Conservation (phyloP, 2,113 vertebrate species). For the Alethe castanea region DNA sequence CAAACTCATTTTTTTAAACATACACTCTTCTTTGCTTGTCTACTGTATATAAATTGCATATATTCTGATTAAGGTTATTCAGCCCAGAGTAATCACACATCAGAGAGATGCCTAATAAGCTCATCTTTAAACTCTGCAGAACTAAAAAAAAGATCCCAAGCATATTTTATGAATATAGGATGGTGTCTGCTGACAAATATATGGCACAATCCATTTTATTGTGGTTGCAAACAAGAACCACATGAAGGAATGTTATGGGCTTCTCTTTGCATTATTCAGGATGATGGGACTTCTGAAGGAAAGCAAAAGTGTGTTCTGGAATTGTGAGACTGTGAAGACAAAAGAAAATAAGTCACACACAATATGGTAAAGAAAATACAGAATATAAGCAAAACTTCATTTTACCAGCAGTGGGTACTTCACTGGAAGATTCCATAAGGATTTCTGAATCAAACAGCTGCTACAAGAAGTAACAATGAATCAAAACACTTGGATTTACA, state of each 20-base stretch:
- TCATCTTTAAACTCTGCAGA: not conserved
- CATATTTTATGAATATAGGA: not conserved
- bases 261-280: not conserved
- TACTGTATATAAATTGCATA: not conserved
- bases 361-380: not conserved
- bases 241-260: not conserved
- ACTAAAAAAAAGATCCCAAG: not conserved
- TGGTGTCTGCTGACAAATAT: not conserved
- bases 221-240: not conserved
- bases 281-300: not conserved
- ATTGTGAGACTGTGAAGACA: not conserved
- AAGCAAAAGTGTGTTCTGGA: not conserved
- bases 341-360: not conserved
- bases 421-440: not conserved
- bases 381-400: not conserved
- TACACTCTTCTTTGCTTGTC: not conserved
- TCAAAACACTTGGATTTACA: not conserved
- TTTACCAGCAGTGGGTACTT: not conserved
- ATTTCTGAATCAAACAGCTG: not conserved
- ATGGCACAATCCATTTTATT: not conserved
- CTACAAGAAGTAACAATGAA: not conserved
- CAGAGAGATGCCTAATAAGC: conserved; percentile 7
- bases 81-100: not conserved
- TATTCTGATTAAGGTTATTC: not conserved
- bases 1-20: not conserved